phyloP scores from a whole-genome alignment of 2,888 invertebrate species.

The Drosophila kanekoi region DNA sequence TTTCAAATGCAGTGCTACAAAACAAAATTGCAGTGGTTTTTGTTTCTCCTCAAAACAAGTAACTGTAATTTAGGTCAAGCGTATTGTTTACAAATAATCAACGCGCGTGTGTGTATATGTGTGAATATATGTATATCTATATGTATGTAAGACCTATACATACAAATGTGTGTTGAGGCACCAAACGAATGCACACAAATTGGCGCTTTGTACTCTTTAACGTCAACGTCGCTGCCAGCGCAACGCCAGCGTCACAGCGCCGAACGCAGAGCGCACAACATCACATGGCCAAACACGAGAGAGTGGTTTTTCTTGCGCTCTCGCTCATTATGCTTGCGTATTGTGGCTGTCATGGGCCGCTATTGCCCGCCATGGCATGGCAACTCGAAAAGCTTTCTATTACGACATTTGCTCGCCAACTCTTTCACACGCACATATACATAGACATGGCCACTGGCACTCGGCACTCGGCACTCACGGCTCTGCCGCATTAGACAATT shows the following conservation, averaged over 20 bases:
- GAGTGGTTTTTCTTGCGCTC: conserved; percentile 24
- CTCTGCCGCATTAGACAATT: conserved; percentile 74
- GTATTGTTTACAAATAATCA: conserved; percentile 85
- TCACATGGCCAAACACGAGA: conserved; percentile 37
- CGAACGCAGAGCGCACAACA: conserved; percentile 9
- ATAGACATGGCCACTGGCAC: conserved; percentile 30
- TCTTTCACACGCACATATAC: conserved; percentile 46
- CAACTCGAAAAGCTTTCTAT: conserved; percentile 78
- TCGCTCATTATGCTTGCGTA: conserved; percentile 54
- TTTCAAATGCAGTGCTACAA: conserved; percentile 59
- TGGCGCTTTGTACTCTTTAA: conserved; percentile 43
- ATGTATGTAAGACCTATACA: conserved; percentile 10
- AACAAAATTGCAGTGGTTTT: conserved; percentile 56
- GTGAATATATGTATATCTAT: conserved; percentile 17
- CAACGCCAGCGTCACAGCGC: conserved; percentile 15
- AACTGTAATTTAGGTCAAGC: conserved; percentile 84
- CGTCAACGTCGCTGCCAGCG: conserved; percentile 24
- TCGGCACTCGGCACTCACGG: conserved; percentile 11
- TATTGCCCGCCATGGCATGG: conserved; percentile 45
- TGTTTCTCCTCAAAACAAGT: conserved; percentile 74
- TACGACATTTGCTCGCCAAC: conserved; percentile 72
- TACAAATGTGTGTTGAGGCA: conserved; percentile 24
- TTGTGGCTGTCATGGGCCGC: conserved; percentile 17
- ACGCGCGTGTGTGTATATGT: conserved; percentile 48
- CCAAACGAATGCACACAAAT: conserved; percentile 30